phyloP scores from a whole-genome alignment of 1,140 invertebrate genomes.

The Brachionus plicatilis region DNA sequence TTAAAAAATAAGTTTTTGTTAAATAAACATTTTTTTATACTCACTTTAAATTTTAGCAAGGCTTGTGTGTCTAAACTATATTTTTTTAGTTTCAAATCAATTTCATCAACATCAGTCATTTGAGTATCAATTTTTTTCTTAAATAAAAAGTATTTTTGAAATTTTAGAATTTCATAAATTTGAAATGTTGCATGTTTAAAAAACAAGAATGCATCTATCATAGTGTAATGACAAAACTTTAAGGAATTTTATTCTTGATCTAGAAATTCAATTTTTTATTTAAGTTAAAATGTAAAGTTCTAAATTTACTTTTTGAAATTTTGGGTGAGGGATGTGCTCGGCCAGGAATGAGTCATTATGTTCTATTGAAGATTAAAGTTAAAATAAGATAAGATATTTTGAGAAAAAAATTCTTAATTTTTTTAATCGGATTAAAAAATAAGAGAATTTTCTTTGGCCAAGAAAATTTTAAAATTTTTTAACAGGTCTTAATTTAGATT shows the following conservation, averaged over 20 bases:
- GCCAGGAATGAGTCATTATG: no score
- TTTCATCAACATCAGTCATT: constrained; percentile 36
- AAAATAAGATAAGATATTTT: no score
- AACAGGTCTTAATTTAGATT: no score
- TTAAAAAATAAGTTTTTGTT: not conserved
- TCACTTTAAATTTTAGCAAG: constrained; percentile 16
- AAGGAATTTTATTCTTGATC: not conserved
- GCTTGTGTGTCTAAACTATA: not conserved
- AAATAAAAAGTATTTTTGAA: not conserved
- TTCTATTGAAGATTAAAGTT: no score
- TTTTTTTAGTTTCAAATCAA: constrained; percentile 23
- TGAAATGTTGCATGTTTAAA: not conserved
- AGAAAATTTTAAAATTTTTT: no score
- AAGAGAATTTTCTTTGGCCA: no score
- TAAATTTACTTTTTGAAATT: no score
- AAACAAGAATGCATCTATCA: not conserved
- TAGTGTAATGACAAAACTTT: not conserved
- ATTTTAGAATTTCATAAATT: not conserved
- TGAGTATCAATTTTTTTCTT: not conserved
- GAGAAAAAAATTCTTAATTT: no score
- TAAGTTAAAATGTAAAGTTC: no score
- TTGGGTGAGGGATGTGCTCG: no score
- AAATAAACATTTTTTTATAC: not conserved
- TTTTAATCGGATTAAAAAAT: no score
- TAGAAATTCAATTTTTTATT: not conserved